Evolutionary conservation across 2,888 invertebrate species (phyloP).

Genomic region (Ochropleura plecta): DNA sequence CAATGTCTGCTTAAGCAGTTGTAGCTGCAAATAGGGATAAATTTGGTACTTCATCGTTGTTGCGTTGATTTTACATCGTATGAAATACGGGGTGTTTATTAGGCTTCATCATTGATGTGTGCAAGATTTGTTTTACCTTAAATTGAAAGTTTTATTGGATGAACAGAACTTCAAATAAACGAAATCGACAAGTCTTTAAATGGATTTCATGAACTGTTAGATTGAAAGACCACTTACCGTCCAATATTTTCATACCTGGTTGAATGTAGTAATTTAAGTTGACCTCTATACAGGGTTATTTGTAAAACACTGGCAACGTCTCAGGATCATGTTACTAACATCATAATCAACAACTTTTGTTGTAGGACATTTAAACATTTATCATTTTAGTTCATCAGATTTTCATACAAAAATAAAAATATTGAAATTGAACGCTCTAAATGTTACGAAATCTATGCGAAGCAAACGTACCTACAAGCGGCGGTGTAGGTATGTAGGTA

Average conservation of each 20-base stretch:
- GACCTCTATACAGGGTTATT: too few relatives aligned
- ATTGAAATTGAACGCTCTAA: too few relatives aligned
- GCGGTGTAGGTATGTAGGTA: too few relatives aligned
- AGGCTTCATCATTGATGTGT: conserved; percentile 27
- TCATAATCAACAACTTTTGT: too few relatives aligned
- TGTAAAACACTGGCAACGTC: too few relatives aligned
- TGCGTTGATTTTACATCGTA: background rate
- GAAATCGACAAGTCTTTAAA: background rate
- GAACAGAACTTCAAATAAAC: conserved; percentile 10
- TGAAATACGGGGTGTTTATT: conserved; percentile 9
- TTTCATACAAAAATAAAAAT: too few relatives aligned
- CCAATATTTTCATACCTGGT: background rate
- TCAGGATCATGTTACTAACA: too few relatives aligned
- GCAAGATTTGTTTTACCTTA: conserved; percentile 19
- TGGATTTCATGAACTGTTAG: background rate
- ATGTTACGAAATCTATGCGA: too few relatives aligned
- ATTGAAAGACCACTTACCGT: background rate
- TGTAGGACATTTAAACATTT: too few relatives aligned
- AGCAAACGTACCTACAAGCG: too few relatives aligned
- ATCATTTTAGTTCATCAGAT: too few relatives aligned
- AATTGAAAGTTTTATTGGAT: background rate
- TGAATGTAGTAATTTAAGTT: background rate
- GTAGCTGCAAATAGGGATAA: conserved; percentile 16
- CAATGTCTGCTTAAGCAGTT: conserved; percentile 4
- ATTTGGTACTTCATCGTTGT: background rate